phyloP scores from a whole-genome alignment of 2,888 invertebrate genomes.

The Caenorhabditis wallacei region DNA sequence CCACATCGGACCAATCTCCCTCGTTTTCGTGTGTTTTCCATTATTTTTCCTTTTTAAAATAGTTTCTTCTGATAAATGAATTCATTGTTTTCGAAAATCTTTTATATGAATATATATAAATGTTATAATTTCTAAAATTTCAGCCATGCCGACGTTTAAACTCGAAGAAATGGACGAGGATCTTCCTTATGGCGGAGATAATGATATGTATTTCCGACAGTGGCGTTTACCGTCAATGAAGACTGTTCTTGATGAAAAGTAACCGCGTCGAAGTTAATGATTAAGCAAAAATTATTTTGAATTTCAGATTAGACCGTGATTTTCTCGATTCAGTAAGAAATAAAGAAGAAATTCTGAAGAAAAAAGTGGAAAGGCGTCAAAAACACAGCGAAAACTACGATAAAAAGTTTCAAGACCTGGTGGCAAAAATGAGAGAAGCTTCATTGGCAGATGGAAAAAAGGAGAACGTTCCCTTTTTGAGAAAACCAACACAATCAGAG shows the following conservation, averaged over 20 bases:
- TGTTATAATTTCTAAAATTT: neutral
- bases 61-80: too few relatives aligned
- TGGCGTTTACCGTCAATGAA: conserved; percentile 55
- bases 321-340: conserved; percentile 23
- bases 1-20: too few relatives aligned
- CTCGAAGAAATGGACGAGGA: conserved; percentile 42
- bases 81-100: neutral
- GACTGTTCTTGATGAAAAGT: conserved; percentile 48
- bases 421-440: conserved; percentile 7
- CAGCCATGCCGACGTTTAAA: conserved; percentile 57
- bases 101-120: neutral
- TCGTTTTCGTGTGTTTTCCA: too few relatives aligned
- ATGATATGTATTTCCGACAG: conserved; percentile 56
- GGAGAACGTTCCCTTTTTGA: conserved; percentile 3
- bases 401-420: conserved; percentile 10
- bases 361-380: conserved; percentile 14
- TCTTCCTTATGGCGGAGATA: conserved; percentile 42
- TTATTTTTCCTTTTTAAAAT: neutral
- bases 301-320: conserved; percentile 50
- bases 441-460: neutral
- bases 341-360: conserved; percentile 21
- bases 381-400: conserved; percentile 48
- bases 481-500: conserved; percentile 36
- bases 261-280: neutral
- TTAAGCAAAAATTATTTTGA: neutral